phyloP scores from a whole-genome alignment of 2,888 invertebrate genomes.

The Apocheima hispidaria region DNA sequence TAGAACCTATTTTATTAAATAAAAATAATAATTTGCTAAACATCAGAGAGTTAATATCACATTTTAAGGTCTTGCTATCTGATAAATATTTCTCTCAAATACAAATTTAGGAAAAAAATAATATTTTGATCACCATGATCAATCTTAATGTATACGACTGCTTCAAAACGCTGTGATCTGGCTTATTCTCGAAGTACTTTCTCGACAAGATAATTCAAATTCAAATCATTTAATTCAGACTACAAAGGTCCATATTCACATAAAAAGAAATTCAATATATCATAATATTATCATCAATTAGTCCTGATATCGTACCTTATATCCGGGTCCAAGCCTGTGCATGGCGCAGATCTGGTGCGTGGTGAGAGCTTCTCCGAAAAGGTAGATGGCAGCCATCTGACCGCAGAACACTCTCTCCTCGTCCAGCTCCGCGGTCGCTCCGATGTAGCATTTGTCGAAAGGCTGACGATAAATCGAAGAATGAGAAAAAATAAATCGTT shows the following conservation, averaged over 20 bases:
- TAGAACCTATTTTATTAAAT: neutral
- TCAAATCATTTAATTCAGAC: no score
- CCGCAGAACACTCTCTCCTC: conserved; percentile 99
- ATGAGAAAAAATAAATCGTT: no score
- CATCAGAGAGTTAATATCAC: neutral
- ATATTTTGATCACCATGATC: neutral
- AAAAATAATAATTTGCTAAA: neutral
- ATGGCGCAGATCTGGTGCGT: conserved; percentile 99
- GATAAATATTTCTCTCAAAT: neutral
- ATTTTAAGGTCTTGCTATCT: neutral
- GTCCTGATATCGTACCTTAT: conserved; percentile 90
- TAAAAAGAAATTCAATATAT: neutral
- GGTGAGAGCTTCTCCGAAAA: conserved; percentile 98
- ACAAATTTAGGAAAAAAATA: neutral
- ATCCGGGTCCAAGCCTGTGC: conserved; percentile 99
- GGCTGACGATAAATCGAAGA: conserved; percentile 87
- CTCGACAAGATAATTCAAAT: no score
- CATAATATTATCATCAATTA: neutral
- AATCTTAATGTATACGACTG: no score
- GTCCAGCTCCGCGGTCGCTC: conserved; percentile 98
- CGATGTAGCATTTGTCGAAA: conserved; percentile 99
- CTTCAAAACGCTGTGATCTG: no score
- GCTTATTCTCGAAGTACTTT: no score
- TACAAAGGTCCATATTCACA: no score
- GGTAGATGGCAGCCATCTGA: conserved; percentile 99